A percentile compares a stretch with the other conserved stretches of the same genome.
These are phyloP conservation scores for Drosophila asahinai DNA, from an alignment of 1,140 invertebrate species.

Conservation along the genomic window DNA sequence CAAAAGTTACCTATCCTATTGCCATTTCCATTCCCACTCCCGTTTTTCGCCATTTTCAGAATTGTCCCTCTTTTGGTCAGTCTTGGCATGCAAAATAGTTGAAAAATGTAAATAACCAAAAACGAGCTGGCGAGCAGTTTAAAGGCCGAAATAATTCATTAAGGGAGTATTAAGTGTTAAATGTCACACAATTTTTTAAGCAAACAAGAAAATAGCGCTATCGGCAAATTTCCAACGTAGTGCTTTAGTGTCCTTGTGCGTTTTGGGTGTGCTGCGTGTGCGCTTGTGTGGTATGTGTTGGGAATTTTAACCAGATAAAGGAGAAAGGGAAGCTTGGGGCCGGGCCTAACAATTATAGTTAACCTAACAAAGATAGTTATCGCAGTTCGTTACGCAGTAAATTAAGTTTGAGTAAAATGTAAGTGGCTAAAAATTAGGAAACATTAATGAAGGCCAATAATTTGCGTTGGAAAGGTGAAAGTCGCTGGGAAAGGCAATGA, in stretches of 20 bases:
- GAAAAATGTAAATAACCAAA: conserved; percentile 77
- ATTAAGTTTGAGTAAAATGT: conserved; percentile 22
- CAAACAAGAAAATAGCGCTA: conserved; percentile 72
- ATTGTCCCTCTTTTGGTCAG: conserved; percentile 2
- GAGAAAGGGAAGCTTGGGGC: conserved; percentile 16
- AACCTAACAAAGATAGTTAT: conserved; percentile 9
- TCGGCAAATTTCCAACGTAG: conserved; percentile 46
- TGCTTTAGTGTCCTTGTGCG: not conserved
- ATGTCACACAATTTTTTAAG: conserved; percentile 78
- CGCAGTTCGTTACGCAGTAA: conserved; percentile 32
- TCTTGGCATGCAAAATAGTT: conserved; percentile 73
- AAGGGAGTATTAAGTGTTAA: conserved; percentile 83
- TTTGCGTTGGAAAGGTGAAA: conserved; percentile 7
- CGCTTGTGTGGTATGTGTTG: conserved; percentile 3
- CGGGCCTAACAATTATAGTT: conserved; percentile 23
- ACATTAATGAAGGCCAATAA: conserved; percentile 1
- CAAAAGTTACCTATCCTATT: conserved; percentile 35
- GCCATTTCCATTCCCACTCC: not conserved
- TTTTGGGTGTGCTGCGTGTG: not conserved
- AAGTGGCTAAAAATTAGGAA: conserved; percentile 6
- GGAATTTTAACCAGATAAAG: conserved; percentile 15
- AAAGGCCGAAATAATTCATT: conserved; percentile 72
- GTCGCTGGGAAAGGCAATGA: not conserved
- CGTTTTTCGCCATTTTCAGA: conserved; percentile 6
- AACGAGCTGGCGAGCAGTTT: conserved; percentile 12